These are phyloP conservation scores for Vulpes vulpes DNA, from an alignment of 2,113 vertebrate genomes.

Conservation along the genomic window DNA sequence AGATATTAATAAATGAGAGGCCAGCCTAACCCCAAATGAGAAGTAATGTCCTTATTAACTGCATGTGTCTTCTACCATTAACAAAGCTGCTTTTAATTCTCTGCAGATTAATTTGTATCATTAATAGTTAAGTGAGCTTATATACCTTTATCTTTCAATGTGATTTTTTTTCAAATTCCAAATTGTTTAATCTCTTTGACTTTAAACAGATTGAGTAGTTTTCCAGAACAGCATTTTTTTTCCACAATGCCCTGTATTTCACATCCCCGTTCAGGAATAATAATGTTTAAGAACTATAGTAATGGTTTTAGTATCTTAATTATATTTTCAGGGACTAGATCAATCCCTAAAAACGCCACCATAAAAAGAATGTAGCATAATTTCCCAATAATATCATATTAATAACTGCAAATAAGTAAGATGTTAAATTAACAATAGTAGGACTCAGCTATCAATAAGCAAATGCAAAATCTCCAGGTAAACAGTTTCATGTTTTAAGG, in stretches of 20 bases:
- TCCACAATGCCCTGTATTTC: neutral
- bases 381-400: constrained; percentile 3
- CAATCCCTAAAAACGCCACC: neutral
- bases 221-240: constrained; percentile 60
- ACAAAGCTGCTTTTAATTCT: constrained; percentile 68
- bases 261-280: neutral
- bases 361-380: neutral
- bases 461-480: constrained; percentile 36
- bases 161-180: constrained; percentile 57
- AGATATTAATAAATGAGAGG: constrained; percentile 76
- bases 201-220: constrained; percentile 50
- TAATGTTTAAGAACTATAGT: constrained; percentile 17
- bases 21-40: constrained; percentile 69
- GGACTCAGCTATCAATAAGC: neutral
- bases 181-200: constrained; percentile 74
- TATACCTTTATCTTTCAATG: constrained; percentile 65
- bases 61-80: constrained; percentile 20
- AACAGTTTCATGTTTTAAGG: neutral
- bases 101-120: constrained; percentile 69
- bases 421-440: constrained; percentile 4
- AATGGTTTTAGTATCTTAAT: neutral
- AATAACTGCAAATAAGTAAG: constrained; percentile 21
- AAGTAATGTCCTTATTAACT: constrained; percentile 53
- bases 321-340: constrained; percentile 9
- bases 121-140: constrained; percentile 71